A percentile compares a stretch with the other conserved stretches of the same genome.
phyloP scores from a whole-genome alignment of 2,888 invertebrate genomes.

The Drosophila leonis region DNA sequence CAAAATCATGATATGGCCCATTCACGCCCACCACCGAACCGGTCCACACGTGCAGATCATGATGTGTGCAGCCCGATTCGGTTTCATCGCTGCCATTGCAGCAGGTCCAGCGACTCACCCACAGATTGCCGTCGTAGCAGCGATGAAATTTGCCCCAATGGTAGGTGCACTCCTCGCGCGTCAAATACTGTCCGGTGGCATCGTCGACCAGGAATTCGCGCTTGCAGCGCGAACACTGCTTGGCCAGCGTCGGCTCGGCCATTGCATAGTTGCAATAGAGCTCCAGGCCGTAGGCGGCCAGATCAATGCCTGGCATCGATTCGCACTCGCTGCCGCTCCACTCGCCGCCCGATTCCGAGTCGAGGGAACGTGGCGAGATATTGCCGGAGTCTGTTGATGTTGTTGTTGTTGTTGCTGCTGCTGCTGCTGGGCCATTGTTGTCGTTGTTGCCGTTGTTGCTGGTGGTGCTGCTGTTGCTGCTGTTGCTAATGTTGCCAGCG shows the following conservation, averaged over 20 bases:
- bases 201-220: slow-evolving; percentile 90
- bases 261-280: slow-evolving; percentile 51
- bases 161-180: slow-evolving; percentile 91
- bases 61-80: slow-evolving; percentile 88
- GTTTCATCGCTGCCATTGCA: slow-evolving; percentile 86
- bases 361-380: slow-evolving; percentile 86
- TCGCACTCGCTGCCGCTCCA: slow-evolving; percentile 74
- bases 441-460: slow-evolving; percentile 4
- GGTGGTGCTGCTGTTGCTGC: slow-evolving; percentile 15
- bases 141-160: slow-evolving; percentile 93
- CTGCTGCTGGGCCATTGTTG: background rate
- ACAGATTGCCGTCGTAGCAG: slow-evolving; percentile 44
- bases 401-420: background rate
- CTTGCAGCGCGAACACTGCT: slow-evolving; percentile 91
- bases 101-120: slow-evolving; percentile 87
- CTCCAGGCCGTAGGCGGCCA: slow-evolving; percentile 56
- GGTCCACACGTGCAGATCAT: slow-evolving; percentile 91
- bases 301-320: slow-evolving; percentile 77
- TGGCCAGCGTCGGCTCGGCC: slow-evolving; percentile 84
- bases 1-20: slow-evolving; percentile 90
- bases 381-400: slow-evolving; percentile 86
- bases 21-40: slow-evolving; percentile 90
- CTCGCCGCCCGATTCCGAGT: slow-evolving; percentile 75
- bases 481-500: slow-evolving; percentile 12
- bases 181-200: slow-evolving; percentile 89